Evolutionary conservation across 2,888 invertebrate genomes (phyloP).

Genomic region (Resseliella maxima): DNA sequence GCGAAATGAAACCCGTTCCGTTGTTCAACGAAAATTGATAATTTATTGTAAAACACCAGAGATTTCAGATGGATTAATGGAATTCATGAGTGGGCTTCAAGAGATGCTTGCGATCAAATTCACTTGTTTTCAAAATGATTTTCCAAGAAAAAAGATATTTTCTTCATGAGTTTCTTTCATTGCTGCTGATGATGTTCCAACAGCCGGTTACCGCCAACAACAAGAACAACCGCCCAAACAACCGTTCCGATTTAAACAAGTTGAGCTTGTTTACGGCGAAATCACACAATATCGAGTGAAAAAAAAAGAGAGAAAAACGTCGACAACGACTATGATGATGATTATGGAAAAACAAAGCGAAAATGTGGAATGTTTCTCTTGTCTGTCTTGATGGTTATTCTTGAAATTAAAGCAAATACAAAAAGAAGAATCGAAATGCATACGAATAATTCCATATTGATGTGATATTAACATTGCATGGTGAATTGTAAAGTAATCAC

Average conservation of each 20-base stretch:
- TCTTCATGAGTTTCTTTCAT: background rate
- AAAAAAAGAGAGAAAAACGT: background rate
- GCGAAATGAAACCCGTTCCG: background rate
- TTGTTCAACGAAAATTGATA: background rate
- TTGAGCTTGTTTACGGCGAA: conserved; percentile 29
- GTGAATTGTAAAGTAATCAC: conserved; percentile 8
- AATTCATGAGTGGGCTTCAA: background rate
- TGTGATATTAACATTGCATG: conserved; percentile 21
- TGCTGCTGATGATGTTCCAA: too few species aligned
- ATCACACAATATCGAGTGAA: background rate
- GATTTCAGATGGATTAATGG: background rate
- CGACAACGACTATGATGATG: background rate
- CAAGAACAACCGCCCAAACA: conserved; percentile 48
- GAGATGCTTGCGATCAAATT: background rate
- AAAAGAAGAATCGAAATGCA: conserved; percentile 12
- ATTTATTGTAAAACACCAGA: background rate
- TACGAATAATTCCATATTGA: conserved; percentile 15
- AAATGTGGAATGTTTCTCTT: background rate
- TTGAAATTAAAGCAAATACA: background rate
- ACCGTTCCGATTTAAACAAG: conserved; percentile 55
- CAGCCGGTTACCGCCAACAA: background rate
- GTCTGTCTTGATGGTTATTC: background rate
- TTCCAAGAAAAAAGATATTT: conserved; percentile 27
- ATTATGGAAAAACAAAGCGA: conserved; percentile 1
- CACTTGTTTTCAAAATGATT: conserved; percentile 15